Evolutionary conservation across 2,797 vertebrate species (phyloP).

Genomic region (Spizella passerina): DNA sequence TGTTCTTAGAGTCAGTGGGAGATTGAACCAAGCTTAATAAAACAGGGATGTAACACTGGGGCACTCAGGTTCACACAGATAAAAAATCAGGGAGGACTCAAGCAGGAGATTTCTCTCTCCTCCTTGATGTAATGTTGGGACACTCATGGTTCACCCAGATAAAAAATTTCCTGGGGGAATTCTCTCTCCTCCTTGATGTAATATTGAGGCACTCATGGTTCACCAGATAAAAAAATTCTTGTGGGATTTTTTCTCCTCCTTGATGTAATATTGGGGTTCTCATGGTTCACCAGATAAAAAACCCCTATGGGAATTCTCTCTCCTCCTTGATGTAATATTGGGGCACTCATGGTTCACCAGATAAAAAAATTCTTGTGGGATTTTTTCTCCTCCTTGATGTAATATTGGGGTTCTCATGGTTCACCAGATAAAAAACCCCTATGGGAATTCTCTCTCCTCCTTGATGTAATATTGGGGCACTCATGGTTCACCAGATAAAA

Average conservation of each 20-base stretch:
- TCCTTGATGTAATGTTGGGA: neutral
- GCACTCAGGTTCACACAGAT: neutral
- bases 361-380: neutral
- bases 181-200: neutral
- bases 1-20: neutral
- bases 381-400: neutral
- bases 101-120: neutral
- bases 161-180: neutral
- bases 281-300: neutral
- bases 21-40: neutral
- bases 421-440: no score
- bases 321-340: neutral
- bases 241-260: neutral
- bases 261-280: neutral
- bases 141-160: neutral
- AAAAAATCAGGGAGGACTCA: neutral
- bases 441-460: neutral
- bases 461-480: neutral
- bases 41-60: neutral
- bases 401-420: no score
- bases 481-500: no score
- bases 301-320: neutral
- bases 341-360: no score
- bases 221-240: neutral
- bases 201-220: no score